A percentile compares a stretch with the other conserved stretches of the same genome.
Conservation (phyloP, 2,797 vertebrate genomes). For the Spea hammondii region DNA sequence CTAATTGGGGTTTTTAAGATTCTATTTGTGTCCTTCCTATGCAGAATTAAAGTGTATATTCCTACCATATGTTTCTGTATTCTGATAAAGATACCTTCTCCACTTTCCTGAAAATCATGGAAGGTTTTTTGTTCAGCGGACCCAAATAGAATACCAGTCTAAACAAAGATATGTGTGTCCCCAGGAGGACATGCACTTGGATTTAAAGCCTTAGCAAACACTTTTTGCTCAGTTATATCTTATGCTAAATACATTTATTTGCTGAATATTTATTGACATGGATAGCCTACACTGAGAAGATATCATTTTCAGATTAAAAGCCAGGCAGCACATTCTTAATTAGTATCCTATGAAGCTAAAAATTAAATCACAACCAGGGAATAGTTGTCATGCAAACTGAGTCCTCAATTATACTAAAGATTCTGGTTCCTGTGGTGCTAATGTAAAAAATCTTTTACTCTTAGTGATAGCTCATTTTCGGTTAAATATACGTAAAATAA, state of each 20-base stretch:
- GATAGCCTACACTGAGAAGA: slow-evolving; percentile 48
- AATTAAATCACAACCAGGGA: slow-evolving; percentile 47
- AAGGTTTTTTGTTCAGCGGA: too few relatives aligned
- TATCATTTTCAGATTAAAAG: slow-evolving; percentile 54
- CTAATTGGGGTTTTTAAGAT: too few relatives aligned
- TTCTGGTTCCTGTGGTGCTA: slow-evolving; percentile 47
- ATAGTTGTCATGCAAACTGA: slow-evolving; percentile 52
- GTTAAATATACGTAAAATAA: slow-evolving; percentile 49
- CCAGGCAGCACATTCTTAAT: slow-evolving; percentile 46
- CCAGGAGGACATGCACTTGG: background rate
- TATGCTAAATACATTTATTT: slow-evolving; percentile 46
- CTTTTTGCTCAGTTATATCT: slow-evolving; percentile 6
- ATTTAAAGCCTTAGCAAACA: slow-evolving; percentile 19
- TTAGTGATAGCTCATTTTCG: slow-evolving; percentile 49
- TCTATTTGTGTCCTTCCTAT: too few relatives aligned
- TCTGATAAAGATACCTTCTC: too few relatives aligned
- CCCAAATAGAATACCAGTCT: too few relatives aligned
- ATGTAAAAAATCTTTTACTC: slow-evolving; percentile 51
- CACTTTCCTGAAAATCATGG: too few relatives aligned
- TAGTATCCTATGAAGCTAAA: slow-evolving; percentile 52
- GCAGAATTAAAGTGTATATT: too few relatives aligned
- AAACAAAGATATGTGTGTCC: background rate
- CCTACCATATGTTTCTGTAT: too few relatives aligned
- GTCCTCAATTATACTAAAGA: slow-evolving; percentile 52
- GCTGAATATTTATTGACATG: slow-evolving; percentile 40